Evolutionary conservation across 1,140 invertebrate species (phyloP).

Genomic region (Coenobita brevimanus): DNA sequence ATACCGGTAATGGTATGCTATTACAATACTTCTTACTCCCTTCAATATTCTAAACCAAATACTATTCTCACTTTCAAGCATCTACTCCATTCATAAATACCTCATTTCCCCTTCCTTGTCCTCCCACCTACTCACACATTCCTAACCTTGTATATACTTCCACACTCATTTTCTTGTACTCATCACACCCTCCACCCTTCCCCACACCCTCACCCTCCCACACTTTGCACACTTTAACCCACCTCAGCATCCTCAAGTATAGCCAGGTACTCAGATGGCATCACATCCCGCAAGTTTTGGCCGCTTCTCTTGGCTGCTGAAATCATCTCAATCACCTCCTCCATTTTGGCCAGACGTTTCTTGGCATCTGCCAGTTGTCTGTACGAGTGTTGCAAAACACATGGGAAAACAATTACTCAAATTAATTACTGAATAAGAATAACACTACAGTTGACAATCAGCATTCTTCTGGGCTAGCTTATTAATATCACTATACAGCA

Average conservation of each 20-base stretch:
- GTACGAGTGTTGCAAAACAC: neutral
- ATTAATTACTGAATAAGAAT: neutral
- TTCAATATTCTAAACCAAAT: too few relatives aligned
- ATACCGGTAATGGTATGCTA: neutral
- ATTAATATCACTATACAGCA: too few relatives aligned
- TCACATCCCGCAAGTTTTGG: slow-evolving; percentile 49
- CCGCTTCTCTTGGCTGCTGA: slow-evolving; percentile 32
- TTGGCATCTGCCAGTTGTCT: slow-evolving; percentile 57
- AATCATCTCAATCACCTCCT: slow-evolving; percentile 61
- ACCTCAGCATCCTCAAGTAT: slow-evolving; percentile 66
- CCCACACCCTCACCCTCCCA: neutral
- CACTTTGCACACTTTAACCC: neutral
- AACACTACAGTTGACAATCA: too few relatives aligned
- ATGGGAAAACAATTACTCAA: too few relatives aligned
- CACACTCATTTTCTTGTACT: neutral
- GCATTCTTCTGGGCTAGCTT: too few relatives aligned
- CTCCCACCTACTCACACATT: too few relatives aligned
- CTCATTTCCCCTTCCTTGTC: too few relatives aligned
- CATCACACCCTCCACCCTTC: neutral
- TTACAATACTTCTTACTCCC: neutral
- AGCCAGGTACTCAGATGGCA: slow-evolving; percentile 56
- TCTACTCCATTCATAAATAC: too few relatives aligned
- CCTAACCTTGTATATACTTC: neutral
- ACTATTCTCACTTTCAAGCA: too few relatives aligned
- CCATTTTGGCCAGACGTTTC: slow-evolving; percentile 61